These are phyloP conservation scores for Parelbella ahira DNA, from an alignment of 2,888 invertebrate species.

Conservation along the genomic window DNA sequence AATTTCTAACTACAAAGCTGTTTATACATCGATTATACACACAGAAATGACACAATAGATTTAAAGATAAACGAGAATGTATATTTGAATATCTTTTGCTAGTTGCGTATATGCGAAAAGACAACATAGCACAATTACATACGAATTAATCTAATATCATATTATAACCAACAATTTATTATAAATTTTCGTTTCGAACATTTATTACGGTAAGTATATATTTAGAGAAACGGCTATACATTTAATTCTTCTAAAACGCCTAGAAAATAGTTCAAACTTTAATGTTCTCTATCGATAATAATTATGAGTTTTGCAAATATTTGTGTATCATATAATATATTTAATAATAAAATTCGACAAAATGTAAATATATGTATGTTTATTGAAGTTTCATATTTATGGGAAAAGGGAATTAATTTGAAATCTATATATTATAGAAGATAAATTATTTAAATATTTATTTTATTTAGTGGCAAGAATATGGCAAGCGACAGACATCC, in stretches of 20 bases:
- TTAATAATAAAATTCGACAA: slow-evolving; percentile 11
- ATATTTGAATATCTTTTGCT: slow-evolving; percentile 2
- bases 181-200: slow-evolving; percentile 56
- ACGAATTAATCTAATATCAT: slow-evolving; percentile 37
- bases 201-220: slow-evolving; percentile 44
- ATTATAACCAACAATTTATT: slow-evolving; percentile 52
- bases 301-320: slow-evolving; percentile 11
- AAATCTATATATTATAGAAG: too few relatives aligned
- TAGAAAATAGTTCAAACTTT: slow-evolving; percentile 23
- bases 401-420: too few relatives aligned
- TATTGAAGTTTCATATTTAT: too few relatives aligned
- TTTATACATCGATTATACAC: slow-evolving; percentile 57
- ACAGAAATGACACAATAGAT: slow-evolving; percentile 43
- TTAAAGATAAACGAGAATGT: slow-evolving; percentile 9
- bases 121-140: slow-evolving; percentile 42
- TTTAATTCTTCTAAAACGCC: slow-evolving; percentile 20
- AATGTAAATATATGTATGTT: slow-evolving; percentile 9
- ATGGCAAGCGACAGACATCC: slow-evolving; percentile 13
- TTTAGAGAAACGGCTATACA: slow-evolving; percentile 26
- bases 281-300: slow-evolving; percentile 13
- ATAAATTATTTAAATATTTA: slow-evolving; percentile 2
- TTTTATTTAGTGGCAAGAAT: slow-evolving; percentile 11
- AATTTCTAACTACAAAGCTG: slow-evolving; percentile 62
- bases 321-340: slow-evolving; percentile 3
- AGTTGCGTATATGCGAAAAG: slow-evolving; percentile 32